A percentile compares a stretch with the other conserved stretches of the same genome.
phyloP scores from a whole-genome alignment of 2,888 invertebrate genomes.

The Morpho achilles region DNA sequence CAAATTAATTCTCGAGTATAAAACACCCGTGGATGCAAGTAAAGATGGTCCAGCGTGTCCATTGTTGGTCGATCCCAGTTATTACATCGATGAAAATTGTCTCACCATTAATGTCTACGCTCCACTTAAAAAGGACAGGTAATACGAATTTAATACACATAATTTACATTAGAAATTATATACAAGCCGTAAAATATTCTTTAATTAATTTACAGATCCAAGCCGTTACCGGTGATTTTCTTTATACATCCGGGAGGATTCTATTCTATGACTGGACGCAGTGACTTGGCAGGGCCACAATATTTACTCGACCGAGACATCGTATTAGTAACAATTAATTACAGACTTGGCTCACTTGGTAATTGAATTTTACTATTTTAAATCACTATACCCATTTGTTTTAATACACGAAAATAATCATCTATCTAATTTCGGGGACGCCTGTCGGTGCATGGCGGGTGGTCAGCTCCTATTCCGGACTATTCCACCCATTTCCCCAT shows the following conservation, averaged over 20 bases:
- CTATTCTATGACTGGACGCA: constrained; percentile 76
- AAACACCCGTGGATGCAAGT: constrained; percentile 74
- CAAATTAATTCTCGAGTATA: constrained; percentile 69
- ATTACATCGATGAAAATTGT: constrained; percentile 80
- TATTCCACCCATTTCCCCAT: no score
- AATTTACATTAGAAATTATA: not conserved
- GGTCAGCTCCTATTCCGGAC: no score
- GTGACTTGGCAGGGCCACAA: constrained; percentile 71
- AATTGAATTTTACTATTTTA: not conserved
- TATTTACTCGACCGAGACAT: constrained; percentile 81
- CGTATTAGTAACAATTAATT: constrained; percentile 81
- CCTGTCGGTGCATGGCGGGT: no score
- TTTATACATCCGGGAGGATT: constrained; percentile 83
- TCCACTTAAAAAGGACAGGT: constrained; percentile 32
- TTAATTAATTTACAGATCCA: constrained; percentile 1
- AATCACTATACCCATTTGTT: not conserved
- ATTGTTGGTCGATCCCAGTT: constrained; percentile 45
- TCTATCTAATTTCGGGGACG: no score
- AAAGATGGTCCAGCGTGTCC: constrained; percentile 80
- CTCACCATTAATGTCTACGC: constrained; percentile 81
- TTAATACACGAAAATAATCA: no score
- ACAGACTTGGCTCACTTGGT: constrained; percentile 72
- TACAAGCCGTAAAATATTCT: not conserved
- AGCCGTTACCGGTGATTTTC: constrained; percentile 77
- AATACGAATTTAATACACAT: not conserved